Percentiles rank a stretch among this genome's conserved stretches.
These are phyloP conservation scores for Porites lobata DNA, from an alignment of 92 coral and sea anemone genomes.

Conservation along the genomic window DNA sequence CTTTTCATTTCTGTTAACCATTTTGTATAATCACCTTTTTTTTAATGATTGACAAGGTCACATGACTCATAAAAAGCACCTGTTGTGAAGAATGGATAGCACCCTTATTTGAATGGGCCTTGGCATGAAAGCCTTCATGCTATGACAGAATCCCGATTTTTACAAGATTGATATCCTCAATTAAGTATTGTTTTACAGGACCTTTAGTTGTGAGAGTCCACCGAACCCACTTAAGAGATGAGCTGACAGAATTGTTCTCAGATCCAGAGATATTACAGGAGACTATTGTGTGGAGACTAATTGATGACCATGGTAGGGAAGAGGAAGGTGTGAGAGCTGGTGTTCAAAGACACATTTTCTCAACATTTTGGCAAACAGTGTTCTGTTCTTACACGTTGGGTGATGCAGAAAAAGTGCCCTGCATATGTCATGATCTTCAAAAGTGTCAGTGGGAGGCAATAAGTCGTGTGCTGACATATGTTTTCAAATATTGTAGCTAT, in stretches of 20 bases:
- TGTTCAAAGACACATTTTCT: constrained; percentile 37
- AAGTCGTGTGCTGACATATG: constrained; percentile 55
- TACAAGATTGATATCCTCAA: constrained; percentile 21
- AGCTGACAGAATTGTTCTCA: constrained; percentile 38
- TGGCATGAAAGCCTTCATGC: constrained; percentile 9
- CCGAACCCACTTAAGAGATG: constrained; percentile 40
- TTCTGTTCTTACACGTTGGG: constrained; percentile 44
- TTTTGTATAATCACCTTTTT: too few species aligned
- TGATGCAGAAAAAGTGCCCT: constrained; percentile 49
- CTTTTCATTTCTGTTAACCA: too few species aligned
- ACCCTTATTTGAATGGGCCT: background rate
- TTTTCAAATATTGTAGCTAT: constrained; percentile 44
- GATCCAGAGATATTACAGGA: constrained; percentile 19
- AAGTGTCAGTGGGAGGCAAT: constrained; percentile 53
- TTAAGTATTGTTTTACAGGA: constrained; percentile 18
- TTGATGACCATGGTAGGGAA: constrained; percentile 43
- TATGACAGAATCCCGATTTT: constrained; percentile 8
- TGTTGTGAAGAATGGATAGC: constrained; percentile 13
- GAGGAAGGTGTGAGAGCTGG: constrained; percentile 38
- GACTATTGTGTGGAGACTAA: constrained; percentile 32
- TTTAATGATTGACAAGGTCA: background rate
- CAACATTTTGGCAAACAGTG: constrained; percentile 34
- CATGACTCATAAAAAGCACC: background rate
- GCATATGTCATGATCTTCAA: constrained; percentile 63
- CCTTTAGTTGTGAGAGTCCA: constrained; percentile 38